These are phyloP conservation scores for Drosophila repleta DNA, from an alignment of 1,140 invertebrate genomes.

Conservation along the genomic window DNA sequence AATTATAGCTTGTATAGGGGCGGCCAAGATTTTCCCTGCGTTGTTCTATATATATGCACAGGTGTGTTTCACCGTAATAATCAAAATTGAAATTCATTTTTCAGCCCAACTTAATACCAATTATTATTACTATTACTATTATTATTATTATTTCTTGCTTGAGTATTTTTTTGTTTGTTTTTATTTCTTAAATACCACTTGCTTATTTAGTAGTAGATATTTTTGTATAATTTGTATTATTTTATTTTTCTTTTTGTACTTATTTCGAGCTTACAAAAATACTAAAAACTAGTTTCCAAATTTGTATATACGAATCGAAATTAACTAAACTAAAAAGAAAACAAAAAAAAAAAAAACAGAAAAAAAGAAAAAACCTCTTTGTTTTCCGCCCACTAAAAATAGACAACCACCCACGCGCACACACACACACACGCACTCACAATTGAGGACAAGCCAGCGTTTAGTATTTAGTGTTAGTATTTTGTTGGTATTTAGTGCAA, in stretches of 20 bases:
- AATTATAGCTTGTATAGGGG: conserved; percentile 44
- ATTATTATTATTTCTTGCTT: conserved; percentile 36
- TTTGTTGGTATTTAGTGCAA: conserved; percentile 2
- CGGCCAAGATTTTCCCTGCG: conserved; percentile 72
- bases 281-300: conserved; percentile 28
- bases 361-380: neutral
- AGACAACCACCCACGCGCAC: neutral
- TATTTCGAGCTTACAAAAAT: neutral
- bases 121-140: conserved; percentile 23
- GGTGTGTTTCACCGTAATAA: conserved; percentile 73
- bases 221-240: conserved; percentile 19
- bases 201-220: conserved; percentile 12
- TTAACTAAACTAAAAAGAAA: conserved; percentile 8
- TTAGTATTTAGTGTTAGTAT: conserved; percentile 11
- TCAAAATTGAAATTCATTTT: conserved; percentile 37
- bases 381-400: conserved; percentile 7
- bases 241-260: conserved; percentile 17
- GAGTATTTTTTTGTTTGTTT: conserved; percentile 8
- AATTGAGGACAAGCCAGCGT: neutral
- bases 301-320: conserved; percentile 27
- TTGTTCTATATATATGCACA: conserved; percentile 82
- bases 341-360: neutral
- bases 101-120: conserved; percentile 42
- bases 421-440: neutral
- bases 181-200: conserved; percentile 10